phyloP scores from a whole-genome alignment of 1,140 invertebrate genomes.

The Drosophila watanabei region DNA sequence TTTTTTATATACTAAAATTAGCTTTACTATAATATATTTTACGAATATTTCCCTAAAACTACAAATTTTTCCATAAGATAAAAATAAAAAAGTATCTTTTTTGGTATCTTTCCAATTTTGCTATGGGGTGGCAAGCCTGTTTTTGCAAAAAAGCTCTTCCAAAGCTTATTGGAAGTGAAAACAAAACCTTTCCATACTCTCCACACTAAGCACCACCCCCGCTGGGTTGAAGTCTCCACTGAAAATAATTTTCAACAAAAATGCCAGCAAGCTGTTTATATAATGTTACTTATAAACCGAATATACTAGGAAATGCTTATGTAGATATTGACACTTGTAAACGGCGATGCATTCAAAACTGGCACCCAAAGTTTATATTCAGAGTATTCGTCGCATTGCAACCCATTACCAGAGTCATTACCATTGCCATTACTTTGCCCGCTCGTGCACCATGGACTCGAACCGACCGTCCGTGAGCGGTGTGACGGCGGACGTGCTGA shows the following conservation, averaged over 20 bases:
- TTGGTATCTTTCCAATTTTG: neutral
- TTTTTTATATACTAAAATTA: too few species aligned
- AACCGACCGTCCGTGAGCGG: slow-evolving; percentile 42
- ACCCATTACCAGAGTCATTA: neutral
- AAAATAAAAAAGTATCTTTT: too few species aligned
- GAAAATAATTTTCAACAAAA: slow-evolving; percentile 7
- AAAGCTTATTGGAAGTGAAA: slow-evolving; percentile 6
- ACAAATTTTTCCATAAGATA: neutral
- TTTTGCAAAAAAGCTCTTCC: neutral
- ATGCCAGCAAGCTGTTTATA: slow-evolving; percentile 18
- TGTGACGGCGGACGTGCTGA: slow-evolving; percentile 48
- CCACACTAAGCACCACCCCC: neutral
- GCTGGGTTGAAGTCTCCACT: neutral
- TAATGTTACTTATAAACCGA: slow-evolving; percentile 5
- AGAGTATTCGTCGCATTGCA: neutral
- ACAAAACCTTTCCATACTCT: neutral
- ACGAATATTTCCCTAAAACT: too few species aligned
- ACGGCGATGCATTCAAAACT: neutral
- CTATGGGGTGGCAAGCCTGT: neutral
- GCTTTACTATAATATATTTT: too few species aligned
- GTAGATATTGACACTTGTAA: neutral
- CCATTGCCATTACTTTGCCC: neutral
- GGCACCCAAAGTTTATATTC: neutral
- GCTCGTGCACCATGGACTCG: slow-evolving; percentile 42
- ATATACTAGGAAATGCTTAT: neutral